Evolutionary conservation across 2,888 invertebrate species (phyloP).

Genomic region (Carabus problematicus): DNA sequence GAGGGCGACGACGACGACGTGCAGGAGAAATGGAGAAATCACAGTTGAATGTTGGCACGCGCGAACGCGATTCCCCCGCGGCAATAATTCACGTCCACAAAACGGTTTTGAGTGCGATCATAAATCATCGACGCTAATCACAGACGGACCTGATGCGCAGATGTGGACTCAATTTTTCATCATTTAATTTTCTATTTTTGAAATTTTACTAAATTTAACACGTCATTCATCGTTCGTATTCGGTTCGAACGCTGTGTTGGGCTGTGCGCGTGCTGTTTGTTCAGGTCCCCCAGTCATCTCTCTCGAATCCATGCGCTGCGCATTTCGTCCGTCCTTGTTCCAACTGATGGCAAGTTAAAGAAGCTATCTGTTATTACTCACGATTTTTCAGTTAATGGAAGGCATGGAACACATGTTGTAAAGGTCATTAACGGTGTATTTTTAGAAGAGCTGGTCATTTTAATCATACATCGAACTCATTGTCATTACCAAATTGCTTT

Average conservation of each 20-base stretch:
- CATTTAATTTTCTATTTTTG: slow-evolving; percentile 42
- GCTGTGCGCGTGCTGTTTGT: too few species aligned
- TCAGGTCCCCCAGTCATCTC: not conserved
- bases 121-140: slow-evolving; percentile 42
- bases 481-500: too few species aligned
- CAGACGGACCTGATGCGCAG: slow-evolving; percentile 37
- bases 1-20: not conserved
- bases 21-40: slow-evolving; percentile 38
- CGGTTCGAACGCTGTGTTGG: too few species aligned
- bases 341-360: too few species aligned
- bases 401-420: slow-evolving; percentile 2
- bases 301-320: not conserved
- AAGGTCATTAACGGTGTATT: too few species aligned
- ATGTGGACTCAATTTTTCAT: slow-evolving; percentile 42
- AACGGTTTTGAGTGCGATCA: slow-evolving; percentile 34
- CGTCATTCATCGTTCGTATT: slow-evolving; percentile 33
- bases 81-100: slow-evolving; percentile 39
- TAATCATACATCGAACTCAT: too few species aligned
- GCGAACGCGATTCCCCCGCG: slow-evolving; percentile 12
- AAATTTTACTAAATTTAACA: slow-evolving; percentile 42
- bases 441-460: too few species aligned
- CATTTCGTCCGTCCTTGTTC: not conserved
- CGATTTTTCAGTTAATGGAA: slow-evolving; percentile 3
- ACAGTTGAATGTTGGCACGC: slow-evolving; percentile 17
- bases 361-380: too few species aligned